Percentiles rank a stretch among this genome's conserved stretches.
These are phyloP conservation scores for Martes martes DNA, from an alignment of 2,113 vertebrate genomes.

Conservation along the genomic window DNA sequence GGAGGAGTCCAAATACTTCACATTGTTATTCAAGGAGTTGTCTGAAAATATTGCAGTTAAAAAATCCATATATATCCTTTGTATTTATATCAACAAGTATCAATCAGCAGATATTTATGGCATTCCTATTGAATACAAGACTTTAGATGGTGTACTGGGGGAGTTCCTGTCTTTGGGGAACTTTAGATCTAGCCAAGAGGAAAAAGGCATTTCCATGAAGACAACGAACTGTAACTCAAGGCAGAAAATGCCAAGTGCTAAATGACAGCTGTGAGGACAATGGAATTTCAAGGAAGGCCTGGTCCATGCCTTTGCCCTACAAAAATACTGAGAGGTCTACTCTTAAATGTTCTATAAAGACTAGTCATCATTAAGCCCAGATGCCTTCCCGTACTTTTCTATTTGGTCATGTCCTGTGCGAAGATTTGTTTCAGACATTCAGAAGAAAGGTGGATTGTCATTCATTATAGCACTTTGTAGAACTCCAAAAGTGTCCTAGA, in stretches of 20 bases:
- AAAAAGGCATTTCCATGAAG: neutral
- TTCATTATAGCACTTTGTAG: neutral
- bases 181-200: neutral
- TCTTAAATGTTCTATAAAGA: neutral
- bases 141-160: neutral
- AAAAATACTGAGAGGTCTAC: neutral
- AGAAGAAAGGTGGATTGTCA: neutral
- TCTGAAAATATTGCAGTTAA: neutral
- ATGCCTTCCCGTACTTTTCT: neutral
- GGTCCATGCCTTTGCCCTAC: neutral
- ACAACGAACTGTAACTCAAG: neutral
- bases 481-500: neutral
- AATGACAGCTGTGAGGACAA: neutral
- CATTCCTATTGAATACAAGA: neutral
- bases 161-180: neutral
- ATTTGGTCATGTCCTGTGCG: neutral
- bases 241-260: neutral
- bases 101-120: neutral
- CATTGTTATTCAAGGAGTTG: neutral
- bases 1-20: neutral
- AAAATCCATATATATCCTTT: neutral
- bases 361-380: neutral
- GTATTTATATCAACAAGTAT: neutral
- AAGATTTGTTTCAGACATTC: neutral
- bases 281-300: neutral